Base-by-base conservation (phyloP, 2,888 invertebrate species). In the Synergus japonicus region DNA sequence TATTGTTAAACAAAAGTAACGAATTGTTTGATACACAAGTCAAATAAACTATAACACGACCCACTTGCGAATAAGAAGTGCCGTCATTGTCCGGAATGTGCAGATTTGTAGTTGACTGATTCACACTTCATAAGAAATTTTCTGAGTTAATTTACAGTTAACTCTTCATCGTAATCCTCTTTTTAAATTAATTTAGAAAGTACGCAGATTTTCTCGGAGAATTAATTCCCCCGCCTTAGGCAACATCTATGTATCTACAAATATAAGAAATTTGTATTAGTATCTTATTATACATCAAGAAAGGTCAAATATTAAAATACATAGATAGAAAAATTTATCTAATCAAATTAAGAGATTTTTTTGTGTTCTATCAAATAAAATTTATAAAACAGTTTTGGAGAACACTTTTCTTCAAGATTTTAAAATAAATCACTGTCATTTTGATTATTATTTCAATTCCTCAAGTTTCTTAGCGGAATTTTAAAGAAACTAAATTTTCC, bases 31-130 rank as follows among this genome's bases (percentile, higher is more conserved):
- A 22, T 67, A 67, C 15, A 22, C 43, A 73, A 73, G 49, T 49
- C 18, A 54, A 41, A 54, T 73, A 54, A 73, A 73, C 63, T 63
- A 29, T 22, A 63, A 79, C 41, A 69, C 67, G 79, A 63, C 67
- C 65, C 46, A 80, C 41, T 80, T 76, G 60, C 60, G 46, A 60
- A 44, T 49, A 13, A 65, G 73, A 18, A 76, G 60, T 79, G 67
- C 67, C 80, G 54, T 77, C 79, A 81, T 81, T 81, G 69, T 63
- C 81, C n/a, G 80, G 80, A 76, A 80, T 80, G 69, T 49, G 49
- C 29, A 29, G 49, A 29, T 46, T 44, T 46, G 46, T 46, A 67
- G 22, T 46, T 12, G 9, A 22, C 46, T 67, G 67, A 67, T 46
- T 67, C 67, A 22, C 46, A 67, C 13, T 44, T 67, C 22, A 44